Base-by-base conservation (phyloP, 2,797 vertebrate genomes). In the Etheostoma perlongum region DNA sequence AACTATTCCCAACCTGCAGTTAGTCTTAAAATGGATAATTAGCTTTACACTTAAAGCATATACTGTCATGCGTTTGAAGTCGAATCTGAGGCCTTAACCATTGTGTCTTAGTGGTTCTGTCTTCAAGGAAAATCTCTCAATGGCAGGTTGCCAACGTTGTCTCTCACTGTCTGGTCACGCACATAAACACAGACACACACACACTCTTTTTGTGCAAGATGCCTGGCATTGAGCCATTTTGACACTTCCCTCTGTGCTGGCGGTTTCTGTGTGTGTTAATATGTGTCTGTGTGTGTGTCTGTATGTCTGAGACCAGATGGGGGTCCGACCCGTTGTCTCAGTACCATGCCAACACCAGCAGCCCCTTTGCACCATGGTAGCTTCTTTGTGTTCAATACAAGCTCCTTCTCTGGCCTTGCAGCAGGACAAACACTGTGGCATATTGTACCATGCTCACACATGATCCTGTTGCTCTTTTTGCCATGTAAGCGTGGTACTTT, bases 221-320 rank as follows among this genome's bases (percentile, higher is more conserved):
- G 67, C 46, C 84, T 92, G 91, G 91, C 91, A 66, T 57, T 4
- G 61, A 74, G 88, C 92, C 89, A 93, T 71, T 67, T 71, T 9
- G 2, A 70, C 19, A 55, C 73, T 88, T 87, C 83, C 68, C 76
- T 85, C 78, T 67, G 76, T 64, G 87, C 74, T 70, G 72, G n/a
- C 12, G 42, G 48, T 74, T 33, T 70, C 42, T 53, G 25, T 62
- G 46, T 69, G 40, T 36, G 36, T 64, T n/a, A 23, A 64, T 65
- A 67, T 49, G 23, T 58, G 62, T 80, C 67, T 40, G 49, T 68
- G 61, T 78, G 69, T 40, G 76, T 21, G 48, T 25, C 53, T 55
- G 67, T 57, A 19, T 70, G 68, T 71, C 59, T 49, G 21, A 74
- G 74, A 91, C 83, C 92, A 93, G 92, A 93, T 93, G 92, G 92